Evolutionary conservation across 2,113 vertebrate genomes (phyloP).

Genomic region (Erpornis zantholeuca): DNA sequence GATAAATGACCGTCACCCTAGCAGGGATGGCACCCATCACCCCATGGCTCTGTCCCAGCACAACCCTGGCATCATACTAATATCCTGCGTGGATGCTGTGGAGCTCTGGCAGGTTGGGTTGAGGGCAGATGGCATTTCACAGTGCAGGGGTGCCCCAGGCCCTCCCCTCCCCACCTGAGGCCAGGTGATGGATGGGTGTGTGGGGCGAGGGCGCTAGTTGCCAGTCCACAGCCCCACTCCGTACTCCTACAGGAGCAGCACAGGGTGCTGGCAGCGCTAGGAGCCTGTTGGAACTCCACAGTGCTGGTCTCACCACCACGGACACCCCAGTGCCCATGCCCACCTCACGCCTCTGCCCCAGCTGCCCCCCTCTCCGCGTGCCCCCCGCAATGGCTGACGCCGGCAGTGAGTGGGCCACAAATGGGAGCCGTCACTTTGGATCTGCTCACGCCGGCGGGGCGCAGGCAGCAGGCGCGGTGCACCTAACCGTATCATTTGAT

Average conservation of each 20-base stretch:
- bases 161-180: not conserved
- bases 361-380: accelerated
- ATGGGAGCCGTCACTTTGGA: slow-evolving; percentile 39
- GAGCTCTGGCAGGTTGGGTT: not conserved
- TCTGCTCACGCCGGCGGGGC: slow-evolving; percentile 36
- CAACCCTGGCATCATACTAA: not conserved
- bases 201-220: not conserved
- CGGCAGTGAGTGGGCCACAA: not conserved
- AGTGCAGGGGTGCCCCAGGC: not conserved
- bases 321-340: not conserved
- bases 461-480: slow-evolving; percentile 64
- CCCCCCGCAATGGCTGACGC: not conserved
- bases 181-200: not conserved
- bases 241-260: not conserved
- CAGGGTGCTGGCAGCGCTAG: not conserved
- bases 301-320: not conserved
- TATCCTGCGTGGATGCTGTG: accelerated
- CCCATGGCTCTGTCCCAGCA: not conserved
- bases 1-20: not conserved
- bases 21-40: not conserved
- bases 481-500: slow-evolving; percentile 72
- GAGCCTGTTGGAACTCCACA: not conserved
- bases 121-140: not conserved
- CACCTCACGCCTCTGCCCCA: accelerated
- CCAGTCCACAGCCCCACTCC: not conserved